Base-by-base conservation (phyloP, 2,888 invertebrate species). In the Synanthedon formicaeformis region DNA sequence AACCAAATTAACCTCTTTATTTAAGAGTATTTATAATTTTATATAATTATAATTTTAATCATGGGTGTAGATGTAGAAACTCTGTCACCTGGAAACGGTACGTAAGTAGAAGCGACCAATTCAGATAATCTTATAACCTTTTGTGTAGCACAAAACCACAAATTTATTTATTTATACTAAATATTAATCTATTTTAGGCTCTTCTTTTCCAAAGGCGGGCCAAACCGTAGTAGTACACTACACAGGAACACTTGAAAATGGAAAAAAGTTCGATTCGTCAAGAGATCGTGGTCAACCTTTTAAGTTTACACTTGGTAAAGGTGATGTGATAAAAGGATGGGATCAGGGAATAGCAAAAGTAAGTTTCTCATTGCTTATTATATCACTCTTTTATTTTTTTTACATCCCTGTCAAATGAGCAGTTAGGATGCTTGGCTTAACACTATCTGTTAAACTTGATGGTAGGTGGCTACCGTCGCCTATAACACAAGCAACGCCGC, bases 261-360 rank as follows among this genome's bases (percentile, higher is more conserved):
- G 98, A 10, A 93, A 89, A 62, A 96, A 96, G 81, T 98, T 99
- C 68, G 99, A 99, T 83, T 98, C 98, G 0, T 99, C 98, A 8
- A 92, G 97, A 61, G 97, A 98, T 75, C 93, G 98, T 64, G 96
- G 95, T 23, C 91, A 92, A 65, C 98, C 98, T 4, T 99, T 99
- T 84, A 94, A 95, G 78, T 99, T 99, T 83, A 94, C 91, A 60
- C 92, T 99, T 65, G 99, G 99, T 51, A 92, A 92, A 75, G 97
- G 98, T 34, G 97, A 99, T 81, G 98, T 99, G n/a, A 99, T 99
- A 70, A 95, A 94, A 80, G 98, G 97, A 27, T 98, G 98, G 98
- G 98, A 99, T 76, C 94, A 97, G 80, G 98, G 98, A 58, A 93
- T 98, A 57, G 94, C 96, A 56, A 94, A 94, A 89, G 94, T 94